Conservation (phyloP, 2,113 vertebrate species). For the Apaloderma vittatum region DNA sequence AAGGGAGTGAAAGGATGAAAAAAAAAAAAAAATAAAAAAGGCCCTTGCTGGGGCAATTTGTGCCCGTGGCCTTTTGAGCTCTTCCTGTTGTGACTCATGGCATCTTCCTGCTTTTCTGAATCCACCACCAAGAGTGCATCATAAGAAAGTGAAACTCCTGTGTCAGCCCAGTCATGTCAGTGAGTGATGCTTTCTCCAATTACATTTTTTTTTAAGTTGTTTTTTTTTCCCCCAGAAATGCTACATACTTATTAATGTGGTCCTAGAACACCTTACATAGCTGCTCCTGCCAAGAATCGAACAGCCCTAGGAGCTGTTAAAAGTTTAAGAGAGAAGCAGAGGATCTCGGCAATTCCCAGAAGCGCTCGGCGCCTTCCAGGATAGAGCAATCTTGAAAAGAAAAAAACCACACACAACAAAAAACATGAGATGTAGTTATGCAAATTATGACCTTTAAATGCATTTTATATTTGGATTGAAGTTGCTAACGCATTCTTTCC, state of each 20-base stretch:
- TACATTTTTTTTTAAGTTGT: not conserved
- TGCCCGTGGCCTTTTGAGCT: not conserved
- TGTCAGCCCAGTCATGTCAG: not conserved
- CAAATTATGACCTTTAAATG: slow-evolving; percentile 70
- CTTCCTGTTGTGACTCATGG: not conserved
- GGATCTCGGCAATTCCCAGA: not conserved
- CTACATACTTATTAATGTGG: fast-evolving
- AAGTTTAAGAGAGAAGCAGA: not conserved
- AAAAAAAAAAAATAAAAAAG: fast-evolving
- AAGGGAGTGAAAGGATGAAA: not conserved
- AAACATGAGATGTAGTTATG: slow-evolving; percentile 65
- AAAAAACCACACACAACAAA: slow-evolving; percentile 38
- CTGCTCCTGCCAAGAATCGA: not conserved
- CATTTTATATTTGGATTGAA: slow-evolving; percentile 71
- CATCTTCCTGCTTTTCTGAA: not conserved
- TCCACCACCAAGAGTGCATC: not conserved
- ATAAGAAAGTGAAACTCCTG: not conserved
- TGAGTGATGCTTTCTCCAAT: not conserved
- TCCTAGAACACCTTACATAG: not conserved
- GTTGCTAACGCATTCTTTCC: slow-evolving; percentile 53
- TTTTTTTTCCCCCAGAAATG: not conserved
- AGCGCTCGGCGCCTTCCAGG: not conserved
- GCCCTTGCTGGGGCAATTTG: not conserved
- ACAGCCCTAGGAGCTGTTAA: not conserved
- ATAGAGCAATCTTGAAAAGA: slow-evolving; percentile 3